Conservation (phyloP, 2,797 vertebrate species). For the Phrynocephalus forsythii region DNA sequence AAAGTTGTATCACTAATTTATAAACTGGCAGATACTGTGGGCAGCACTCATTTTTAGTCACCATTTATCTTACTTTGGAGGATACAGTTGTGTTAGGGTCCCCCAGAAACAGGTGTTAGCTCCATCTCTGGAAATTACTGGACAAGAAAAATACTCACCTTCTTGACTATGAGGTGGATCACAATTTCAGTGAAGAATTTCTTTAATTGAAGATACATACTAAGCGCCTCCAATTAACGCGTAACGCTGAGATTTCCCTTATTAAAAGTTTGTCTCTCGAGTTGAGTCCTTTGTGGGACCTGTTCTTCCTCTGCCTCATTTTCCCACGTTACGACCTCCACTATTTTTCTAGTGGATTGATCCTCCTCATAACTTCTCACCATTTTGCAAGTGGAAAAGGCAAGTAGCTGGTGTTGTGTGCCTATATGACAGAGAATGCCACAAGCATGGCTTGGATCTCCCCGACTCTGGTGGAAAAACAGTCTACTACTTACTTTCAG, state of each 20-base stretch:
- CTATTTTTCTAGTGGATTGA: not conserved
- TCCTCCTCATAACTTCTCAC: not conserved
- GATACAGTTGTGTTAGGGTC: not conserved
- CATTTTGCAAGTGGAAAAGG: too few species aligned
- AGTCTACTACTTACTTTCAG: slow-evolving; percentile 45
- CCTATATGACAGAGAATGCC: slow-evolving; percentile 4
- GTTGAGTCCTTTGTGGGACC: not conserved
- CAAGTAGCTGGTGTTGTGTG: not conserved
- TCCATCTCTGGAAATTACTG: not conserved
- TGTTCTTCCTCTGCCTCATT: not conserved
- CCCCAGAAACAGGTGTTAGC: not conserved
- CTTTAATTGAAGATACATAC: not conserved
- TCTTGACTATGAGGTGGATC: not conserved
- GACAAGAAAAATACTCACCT: not conserved
- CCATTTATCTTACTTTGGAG: not conserved
- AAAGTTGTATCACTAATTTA: not conserved
- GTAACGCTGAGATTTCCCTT: not conserved
- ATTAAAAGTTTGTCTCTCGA: not conserved
- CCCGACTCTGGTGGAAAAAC: not conserved
- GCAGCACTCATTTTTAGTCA: not conserved
- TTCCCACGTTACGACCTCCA: not conserved
- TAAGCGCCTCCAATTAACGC: not conserved
- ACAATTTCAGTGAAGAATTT: not conserved
- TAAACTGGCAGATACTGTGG: too few species aligned
- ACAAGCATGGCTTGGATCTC: not conserved